Conservation (phyloP, 2,113 vertebrate genomes). For the Heteronetta atricapilla region DNA sequence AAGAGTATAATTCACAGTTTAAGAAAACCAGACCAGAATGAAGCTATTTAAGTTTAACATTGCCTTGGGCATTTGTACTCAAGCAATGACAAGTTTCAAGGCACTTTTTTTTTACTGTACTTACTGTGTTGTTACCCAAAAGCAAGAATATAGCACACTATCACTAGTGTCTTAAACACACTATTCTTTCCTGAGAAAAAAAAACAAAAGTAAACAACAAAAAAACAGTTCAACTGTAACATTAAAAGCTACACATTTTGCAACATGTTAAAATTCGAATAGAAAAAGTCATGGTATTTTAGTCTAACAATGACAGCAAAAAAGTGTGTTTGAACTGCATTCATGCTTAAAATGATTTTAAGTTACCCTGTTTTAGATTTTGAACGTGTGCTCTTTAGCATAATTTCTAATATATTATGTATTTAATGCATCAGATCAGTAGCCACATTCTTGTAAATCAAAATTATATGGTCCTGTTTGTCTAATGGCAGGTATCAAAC, state of each 20-base stretch:
- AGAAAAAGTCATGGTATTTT: background rate
- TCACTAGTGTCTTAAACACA: background rate
- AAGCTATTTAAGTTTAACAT: slow-evolving; percentile 20
- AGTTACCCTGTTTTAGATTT: background rate
- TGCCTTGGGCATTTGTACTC: slow-evolving; percentile 21
- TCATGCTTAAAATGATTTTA: background rate
- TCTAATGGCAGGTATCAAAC: background rate
- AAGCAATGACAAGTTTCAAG: slow-evolving; percentile 49
- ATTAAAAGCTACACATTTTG: background rate
- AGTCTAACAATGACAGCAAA: background rate
- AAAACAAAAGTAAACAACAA: no score
- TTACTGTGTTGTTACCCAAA: slow-evolving; percentile 9
- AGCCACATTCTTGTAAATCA: background rate
- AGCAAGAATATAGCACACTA: background rate
- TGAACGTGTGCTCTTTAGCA: background rate
- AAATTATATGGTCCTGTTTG: background rate
- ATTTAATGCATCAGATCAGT: background rate
- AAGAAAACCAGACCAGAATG: slow-evolving; percentile 5
- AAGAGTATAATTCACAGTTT: slow-evolving; percentile 23
- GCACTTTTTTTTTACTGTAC: background rate
- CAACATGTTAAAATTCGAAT: no score
- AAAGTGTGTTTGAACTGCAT: background rate
- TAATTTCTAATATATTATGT: background rate
- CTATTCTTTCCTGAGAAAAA: slow-evolving; percentile 6
- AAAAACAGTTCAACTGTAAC: background rate